These are phyloP conservation scores for Melanophora roralis DNA, from an alignment of 2,888 invertebrate species.

Conservation along the genomic window DNA sequence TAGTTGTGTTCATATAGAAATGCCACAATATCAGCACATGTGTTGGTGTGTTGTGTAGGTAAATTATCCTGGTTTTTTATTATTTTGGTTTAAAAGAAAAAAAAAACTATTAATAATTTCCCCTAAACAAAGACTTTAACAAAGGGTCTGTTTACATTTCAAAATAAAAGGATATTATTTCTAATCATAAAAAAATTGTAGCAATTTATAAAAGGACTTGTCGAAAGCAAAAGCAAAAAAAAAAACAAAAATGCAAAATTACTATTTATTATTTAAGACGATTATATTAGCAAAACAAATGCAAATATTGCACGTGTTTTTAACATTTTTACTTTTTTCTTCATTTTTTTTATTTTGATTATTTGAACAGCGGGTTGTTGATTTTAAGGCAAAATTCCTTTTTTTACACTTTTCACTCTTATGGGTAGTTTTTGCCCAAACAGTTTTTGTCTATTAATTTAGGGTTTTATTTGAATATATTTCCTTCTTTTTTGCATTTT, in stretches of 20 bases:
- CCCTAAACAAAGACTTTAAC: slow-evolving; percentile 31
- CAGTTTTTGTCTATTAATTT: slow-evolving; percentile 53
- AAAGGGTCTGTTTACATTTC: slow-evolving; percentile 6
- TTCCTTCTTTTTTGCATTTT: not conserved
- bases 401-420: slow-evolving; percentile 10
- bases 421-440: slow-evolving; percentile 49
- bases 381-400: slow-evolving; percentile 8
- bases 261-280: slow-evolving; percentile 58
- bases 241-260: not conserved
- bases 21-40: slow-evolving; percentile 58
- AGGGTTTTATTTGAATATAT: slow-evolving; percentile 52
- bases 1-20: slow-evolving; percentile 20
- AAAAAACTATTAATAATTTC: slow-evolving; percentile 21
- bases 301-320: slow-evolving; percentile 62
- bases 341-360: not conserved
- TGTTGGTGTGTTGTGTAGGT: not conserved
- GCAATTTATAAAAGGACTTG: slow-evolving; percentile 42
- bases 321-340: slow-evolving; percentile 5
- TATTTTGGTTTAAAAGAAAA: not conserved
- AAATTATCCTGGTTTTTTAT: not conserved
- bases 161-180: slow-evolving; percentile 31
- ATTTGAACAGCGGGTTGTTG: slow-evolving; percentile 42
- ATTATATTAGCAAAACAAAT: slow-evolving; percentile 60
- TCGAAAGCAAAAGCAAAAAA: slow-evolving; percentile 3
- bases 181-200: slow-evolving; percentile 53